Base-by-base conservation (phyloP, 1,140 invertebrate genomes). In the Drosophila quadrilineata region DNA sequence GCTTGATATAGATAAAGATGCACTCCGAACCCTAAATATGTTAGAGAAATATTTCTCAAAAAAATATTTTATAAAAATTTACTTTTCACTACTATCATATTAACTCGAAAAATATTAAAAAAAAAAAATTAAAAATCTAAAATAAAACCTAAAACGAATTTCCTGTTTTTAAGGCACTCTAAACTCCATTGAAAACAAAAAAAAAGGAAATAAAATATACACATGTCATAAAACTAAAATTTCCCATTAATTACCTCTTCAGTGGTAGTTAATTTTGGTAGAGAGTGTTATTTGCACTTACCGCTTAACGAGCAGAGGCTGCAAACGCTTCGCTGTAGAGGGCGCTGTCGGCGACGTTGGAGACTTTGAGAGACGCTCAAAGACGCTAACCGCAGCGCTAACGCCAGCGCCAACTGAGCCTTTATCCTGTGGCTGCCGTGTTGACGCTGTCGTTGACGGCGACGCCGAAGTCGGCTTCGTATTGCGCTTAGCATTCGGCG, bases 391-490 rank as follows among this genome's bases (percentile, higher is more conserved):
- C n/a, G n/a, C n/a, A n/a, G n/a, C 66, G 53, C 57, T 58, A 29
- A 19, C 50, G 45, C 63, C 71, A 17, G 19, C 54, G 56, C 66
- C 71, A 86, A 65, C 74, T 56, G 79, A 85, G 80, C 79, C 79
- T 85, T 85, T 85, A 85, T 85, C 79, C 79, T 75, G 66, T 85
- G 79, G 79, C 79, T 85, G 79, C 71, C 79, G 79, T 31, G 71
- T 68, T 74, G 74, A 66, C 74, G 70, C 36, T 35, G 60, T 49
- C 53, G 79, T 40, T 16, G 77, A 49, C 22, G 49, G 22, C 17
- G 62, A 46, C 35, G 43, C 43, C 21, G 41, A 36, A 3, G 48
- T 2, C 31, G 50, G 17, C 28, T 52, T 38, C 24, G 38, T 64
- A 58, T 58, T 72, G 24, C 77, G 35, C 40, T 85, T 84, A 2